These are phyloP conservation scores for Casuarius casuarius DNA, from an alignment of 2,113 vertebrate species.

Conservation along the genomic window DNA sequence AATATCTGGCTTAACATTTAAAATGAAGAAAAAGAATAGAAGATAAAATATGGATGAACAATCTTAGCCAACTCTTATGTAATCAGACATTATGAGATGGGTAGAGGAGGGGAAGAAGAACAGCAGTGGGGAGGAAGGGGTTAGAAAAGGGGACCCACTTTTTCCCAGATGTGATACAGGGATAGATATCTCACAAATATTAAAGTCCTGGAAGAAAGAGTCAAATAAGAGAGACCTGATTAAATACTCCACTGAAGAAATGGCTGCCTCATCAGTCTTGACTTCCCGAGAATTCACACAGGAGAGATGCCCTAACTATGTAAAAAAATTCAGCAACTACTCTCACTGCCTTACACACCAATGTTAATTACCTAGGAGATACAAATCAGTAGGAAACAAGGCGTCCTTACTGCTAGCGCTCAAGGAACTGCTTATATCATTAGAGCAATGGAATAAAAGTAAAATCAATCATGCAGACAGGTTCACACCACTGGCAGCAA, in stretches of 20 bases:
- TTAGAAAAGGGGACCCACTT: not conserved
- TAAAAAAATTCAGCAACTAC: not conserved
- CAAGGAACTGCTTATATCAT: not conserved
- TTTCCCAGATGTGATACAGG: not conserved
- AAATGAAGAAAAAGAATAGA: not conserved
- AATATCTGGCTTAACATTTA: not conserved
- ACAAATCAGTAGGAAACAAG: not conserved
- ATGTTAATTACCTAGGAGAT: not conserved
- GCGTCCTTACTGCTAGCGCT: not conserved
- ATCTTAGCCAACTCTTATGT: rapidly evolving
- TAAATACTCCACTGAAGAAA: not conserved
- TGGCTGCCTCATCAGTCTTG: not conserved
- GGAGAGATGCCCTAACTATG: not conserved
- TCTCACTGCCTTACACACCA: not conserved
- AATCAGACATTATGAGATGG: not conserved
- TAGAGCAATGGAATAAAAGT: not conserved
- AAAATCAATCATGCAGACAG: not conserved
- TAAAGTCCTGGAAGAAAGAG: not conserved
- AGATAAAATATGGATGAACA: not conserved
- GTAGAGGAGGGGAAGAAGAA: not conserved
- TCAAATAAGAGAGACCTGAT: not conserved
- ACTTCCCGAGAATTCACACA: not conserved
- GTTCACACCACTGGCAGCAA: not conserved
- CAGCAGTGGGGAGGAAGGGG: not conserved
- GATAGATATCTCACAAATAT: not conserved